Conservation (phyloP, 2,113 vertebrate species). For the Rissa tridactyla region DNA sequence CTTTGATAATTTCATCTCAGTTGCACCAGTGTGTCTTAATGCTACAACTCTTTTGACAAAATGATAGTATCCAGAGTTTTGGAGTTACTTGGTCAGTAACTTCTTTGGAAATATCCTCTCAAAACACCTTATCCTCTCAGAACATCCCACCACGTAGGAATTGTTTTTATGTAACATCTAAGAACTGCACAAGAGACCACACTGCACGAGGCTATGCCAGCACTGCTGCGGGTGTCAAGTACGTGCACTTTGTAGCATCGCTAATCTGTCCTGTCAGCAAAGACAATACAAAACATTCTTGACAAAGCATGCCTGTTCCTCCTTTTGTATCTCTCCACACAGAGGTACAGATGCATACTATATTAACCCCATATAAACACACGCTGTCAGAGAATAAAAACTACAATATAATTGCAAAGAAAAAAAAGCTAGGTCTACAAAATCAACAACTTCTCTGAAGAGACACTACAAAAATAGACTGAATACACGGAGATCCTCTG, state of each 20-base stretch:
- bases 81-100: background rate
- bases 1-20: background rate
- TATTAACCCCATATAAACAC: background rate
- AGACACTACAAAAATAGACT: background rate
- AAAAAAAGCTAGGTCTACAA: background rate
- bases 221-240: fast-evolving
- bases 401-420: background rate
- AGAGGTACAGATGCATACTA: background rate
- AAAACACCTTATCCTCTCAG: background rate
- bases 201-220: background rate
- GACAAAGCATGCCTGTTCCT: background rate
- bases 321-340: background rate
- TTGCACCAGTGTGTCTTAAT: background rate
- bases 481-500: background rate
- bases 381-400: background rate
- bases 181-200: background rate
- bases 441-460: background rate
- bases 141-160: background rate
- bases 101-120: background rate
- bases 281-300: background rate
- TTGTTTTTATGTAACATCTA: background rate
- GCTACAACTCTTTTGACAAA: background rate
- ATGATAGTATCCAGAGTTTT: background rate
- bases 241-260: fast-evolving
- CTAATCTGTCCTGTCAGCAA: background rate